A percentile compares a stretch with the other conserved stretches of the same genome.
Conservation (phyloP, 2,888 invertebrate species). For the Malacosoma neustria region DNA sequence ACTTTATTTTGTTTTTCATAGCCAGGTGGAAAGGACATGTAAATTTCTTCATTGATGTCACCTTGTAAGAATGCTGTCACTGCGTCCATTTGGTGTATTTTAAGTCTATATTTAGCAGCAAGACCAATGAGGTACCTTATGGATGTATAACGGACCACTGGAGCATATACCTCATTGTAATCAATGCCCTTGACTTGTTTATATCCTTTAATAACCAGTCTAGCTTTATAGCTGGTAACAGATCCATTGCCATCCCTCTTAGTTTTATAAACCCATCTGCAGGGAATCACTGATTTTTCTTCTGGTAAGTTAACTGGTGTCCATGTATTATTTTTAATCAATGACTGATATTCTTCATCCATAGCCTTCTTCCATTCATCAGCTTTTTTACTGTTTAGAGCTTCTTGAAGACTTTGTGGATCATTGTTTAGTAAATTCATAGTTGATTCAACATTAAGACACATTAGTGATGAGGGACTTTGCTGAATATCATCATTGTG, state of each 20-base stretch:
- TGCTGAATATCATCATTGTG: too few relatives aligned
- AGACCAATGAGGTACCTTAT: conserved; percentile 10
- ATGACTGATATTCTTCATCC: conserved; percentile 10
- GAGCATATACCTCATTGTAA: too few relatives aligned
- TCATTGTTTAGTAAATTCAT: too few relatives aligned
- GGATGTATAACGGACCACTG: too few relatives aligned
- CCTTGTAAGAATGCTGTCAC: conserved; percentile 11
- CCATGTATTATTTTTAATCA: conserved; percentile 8
- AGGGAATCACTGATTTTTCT: conserved; percentile 5
- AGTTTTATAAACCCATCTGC: conserved; percentile 6
- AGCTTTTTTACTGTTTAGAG: conserved; percentile 9
- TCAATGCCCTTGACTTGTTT: conserved; percentile 10
- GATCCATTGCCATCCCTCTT: conserved; percentile 9
- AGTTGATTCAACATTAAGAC: too few relatives aligned
- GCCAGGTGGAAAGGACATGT: conserved; percentile 4
- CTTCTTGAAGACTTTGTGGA: conserved; percentile 10
- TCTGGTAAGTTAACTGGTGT: conserved; percentile 5
- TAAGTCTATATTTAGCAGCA: conserved; percentile 11
- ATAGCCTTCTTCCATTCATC: conserved; percentile 10
- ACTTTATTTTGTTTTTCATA: conserved; percentile 5
- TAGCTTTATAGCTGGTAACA: conserved; percentile 10
- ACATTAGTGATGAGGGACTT: too few relatives aligned
- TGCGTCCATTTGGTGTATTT: conserved; percentile 17
- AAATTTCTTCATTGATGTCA: conserved; percentile 9
- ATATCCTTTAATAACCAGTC: conserved; percentile 12